Base-by-base conservation (phyloP, 2,888 invertebrate genomes). In the Rhagophthalmus giganteus region DNA sequence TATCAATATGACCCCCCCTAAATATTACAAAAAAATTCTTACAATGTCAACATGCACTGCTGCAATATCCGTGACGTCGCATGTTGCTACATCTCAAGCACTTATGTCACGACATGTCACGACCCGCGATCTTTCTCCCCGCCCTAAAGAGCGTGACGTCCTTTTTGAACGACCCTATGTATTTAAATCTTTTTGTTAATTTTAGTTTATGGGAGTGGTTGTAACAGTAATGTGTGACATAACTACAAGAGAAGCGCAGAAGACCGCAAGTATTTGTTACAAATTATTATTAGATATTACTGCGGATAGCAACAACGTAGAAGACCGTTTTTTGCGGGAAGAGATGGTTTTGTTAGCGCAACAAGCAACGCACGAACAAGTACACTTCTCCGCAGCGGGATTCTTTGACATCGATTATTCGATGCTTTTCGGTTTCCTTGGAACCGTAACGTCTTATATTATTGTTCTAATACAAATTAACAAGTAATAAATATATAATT, bases 251-350 rank as follows among this genome's bases (percentile, higher is more conserved):
- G 63, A 63, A 50, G 57, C 56, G 5, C 54, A 50, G n/a, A 38
- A 38, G 33, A 61, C 61, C 1, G 37, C 55, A 2, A 48, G 49
- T 9, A 57, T 60, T 20, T 56, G 57, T 33, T 59, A 57, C 32
- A 58, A 53, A 26, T 16, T 60, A 7, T 48, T 63, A 1, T 55
- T 57, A 11, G 54, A 55, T 32, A 12, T 62, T 11, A 55, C 61
- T 4, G 9, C 31, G 6, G 9, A 37, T 8, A 11, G 24, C n/a
- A 28, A 40, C 33, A 40, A 8, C n/a, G 31, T 44, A 4, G 37
- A 45, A 32, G 41, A 49, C 2, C 30, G 34, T 12, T 24, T 37
- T 27, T 12, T 46, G 10, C 32, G 50, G n/a, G 14, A 38, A 1
- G 38, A 50, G 20, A 33, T 58, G 32, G 40, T 25, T 9, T 42